Evolutionary conservation across 2,113 vertebrate genomes (phyloP).

Genomic region (Antigone vipio): DNA sequence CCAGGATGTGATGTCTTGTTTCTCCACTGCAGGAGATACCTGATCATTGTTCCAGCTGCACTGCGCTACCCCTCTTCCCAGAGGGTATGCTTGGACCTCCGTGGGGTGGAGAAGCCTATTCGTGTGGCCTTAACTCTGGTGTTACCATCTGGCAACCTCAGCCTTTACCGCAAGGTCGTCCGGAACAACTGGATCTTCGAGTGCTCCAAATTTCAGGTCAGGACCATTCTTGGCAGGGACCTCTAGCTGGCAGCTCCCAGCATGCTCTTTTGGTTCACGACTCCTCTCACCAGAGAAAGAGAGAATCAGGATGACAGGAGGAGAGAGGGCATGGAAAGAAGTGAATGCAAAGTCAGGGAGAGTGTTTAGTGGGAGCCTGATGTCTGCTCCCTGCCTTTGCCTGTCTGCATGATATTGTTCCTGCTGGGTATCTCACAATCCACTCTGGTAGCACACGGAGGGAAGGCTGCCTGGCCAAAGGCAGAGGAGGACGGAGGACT

Average conservation of each 20-base stretch:
- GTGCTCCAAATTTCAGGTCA: conserved; percentile 52
- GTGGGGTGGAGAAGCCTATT: conserved; percentile 32
- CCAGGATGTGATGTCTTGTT: background rate
- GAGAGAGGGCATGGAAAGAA: background rate
- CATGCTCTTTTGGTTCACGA: rapidly evolving
- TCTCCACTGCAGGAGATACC: conserved; percentile 49
- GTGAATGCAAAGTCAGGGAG: background rate
- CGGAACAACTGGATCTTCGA: conserved; percentile 20
- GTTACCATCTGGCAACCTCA: conserved; percentile 32
- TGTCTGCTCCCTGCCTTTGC: background rate
- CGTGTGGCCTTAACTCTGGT: conserved; percentile 36
- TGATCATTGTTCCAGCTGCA: conserved; percentile 58
- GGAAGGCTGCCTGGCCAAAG: background rate
- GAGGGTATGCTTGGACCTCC: conserved; percentile 66
- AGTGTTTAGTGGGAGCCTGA: background rate
- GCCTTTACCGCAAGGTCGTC: conserved; percentile 38
- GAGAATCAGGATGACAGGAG: background rate
- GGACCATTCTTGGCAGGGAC: background rate
- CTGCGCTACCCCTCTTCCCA: conserved; percentile 60
- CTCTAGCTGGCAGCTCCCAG: background rate
- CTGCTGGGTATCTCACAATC: background rate
- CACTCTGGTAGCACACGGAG: background rate
- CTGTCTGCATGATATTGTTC: background rate
- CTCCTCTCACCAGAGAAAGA: background rate
- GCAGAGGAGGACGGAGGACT: background rate